Evolutionary conservation across 2,797 vertebrate genomes (phyloP).

Genomic region (Centroberyx gerrardi): DNA sequence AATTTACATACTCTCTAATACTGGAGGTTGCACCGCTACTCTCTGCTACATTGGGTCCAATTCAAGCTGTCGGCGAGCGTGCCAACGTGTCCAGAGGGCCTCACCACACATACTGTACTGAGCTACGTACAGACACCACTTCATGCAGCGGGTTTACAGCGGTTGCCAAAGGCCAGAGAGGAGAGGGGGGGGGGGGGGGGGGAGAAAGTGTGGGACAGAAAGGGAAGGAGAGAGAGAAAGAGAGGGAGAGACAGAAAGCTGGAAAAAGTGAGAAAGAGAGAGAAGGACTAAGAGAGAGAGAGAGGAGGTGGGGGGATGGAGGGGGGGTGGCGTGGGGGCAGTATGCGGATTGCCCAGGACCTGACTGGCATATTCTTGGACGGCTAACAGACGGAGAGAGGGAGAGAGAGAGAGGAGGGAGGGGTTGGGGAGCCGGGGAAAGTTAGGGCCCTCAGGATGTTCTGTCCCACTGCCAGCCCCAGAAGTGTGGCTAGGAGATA

Average conservation of each 20-base stretch:
- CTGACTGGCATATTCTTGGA: conserved; percentile 86
- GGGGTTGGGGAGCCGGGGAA: conserved; percentile 71
- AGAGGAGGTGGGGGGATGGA: conserved; percentile 57
- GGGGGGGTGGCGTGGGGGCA: conserved; percentile 75
- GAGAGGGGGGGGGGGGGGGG: conserved; percentile 15
- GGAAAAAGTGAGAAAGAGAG: conserved; percentile 28
- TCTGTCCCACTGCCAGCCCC: conserved; percentile 83
- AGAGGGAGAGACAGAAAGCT: conserved; percentile 25
- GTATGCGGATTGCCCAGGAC: conserved; percentile 79
- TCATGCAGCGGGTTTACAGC: conserved; percentile 62
- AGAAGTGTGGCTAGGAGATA: conserved; percentile 86
- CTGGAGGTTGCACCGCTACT: conserved; percentile 22
- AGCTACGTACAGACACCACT: conserved; percentile 65
- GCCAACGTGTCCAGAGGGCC: conserved; percentile 76
- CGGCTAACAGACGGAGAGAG: conserved; percentile 73
- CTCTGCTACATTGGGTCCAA: conserved; percentile 57
- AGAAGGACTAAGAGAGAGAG: conserved; percentile 43
- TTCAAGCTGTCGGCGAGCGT: conserved; percentile 81
- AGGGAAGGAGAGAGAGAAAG: conserved; percentile 57
- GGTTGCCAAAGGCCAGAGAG: conserved; percentile 73
- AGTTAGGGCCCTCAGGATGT: conserved; percentile 82
- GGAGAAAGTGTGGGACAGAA: conserved; percentile 56
- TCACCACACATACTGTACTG: conserved; percentile 67
- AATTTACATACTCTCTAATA: conserved; percentile 42
- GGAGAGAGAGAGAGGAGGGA: conserved; percentile 46